Conservation (phyloP, 2,797 vertebrate species). For the Alectoris magna region DNA sequence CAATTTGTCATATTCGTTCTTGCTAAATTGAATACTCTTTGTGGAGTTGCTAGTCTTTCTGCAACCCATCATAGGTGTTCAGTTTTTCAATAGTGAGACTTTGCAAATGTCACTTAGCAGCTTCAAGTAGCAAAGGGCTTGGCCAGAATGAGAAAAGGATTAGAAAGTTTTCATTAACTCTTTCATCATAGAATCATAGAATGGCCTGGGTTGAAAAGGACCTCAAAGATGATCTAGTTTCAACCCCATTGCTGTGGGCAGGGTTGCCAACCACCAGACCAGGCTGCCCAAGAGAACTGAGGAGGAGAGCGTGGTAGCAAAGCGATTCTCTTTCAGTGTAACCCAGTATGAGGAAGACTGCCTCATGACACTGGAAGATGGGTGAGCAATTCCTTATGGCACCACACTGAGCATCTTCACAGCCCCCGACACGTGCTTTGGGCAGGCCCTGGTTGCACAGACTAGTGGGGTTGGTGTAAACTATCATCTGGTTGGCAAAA, state of each 20-base stretch:
- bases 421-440: fast-evolving
- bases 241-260: no score
- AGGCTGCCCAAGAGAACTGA: not conserved
- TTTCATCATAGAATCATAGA: no score
- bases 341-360: not conserved
- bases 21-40: not conserved
- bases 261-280: no score
- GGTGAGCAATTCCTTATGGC: not conserved
- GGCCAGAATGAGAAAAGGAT: not conserved
- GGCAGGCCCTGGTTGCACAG: not conserved
- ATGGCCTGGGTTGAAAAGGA: no score
- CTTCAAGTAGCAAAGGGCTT: not conserved
- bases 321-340: not conserved
- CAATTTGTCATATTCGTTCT: not conserved
- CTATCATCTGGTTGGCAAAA: not conserved
- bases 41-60: not conserved
- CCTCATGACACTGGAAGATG: not conserved
- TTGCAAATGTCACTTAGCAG: not conserved
- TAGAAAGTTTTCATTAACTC: not conserved
- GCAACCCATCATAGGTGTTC: not conserved
- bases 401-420: not conserved
- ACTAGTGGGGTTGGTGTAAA: not conserved
- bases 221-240: no score
- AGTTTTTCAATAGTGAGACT: not conserved
- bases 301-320: not conserved